These are phyloP conservation scores for Augiades crinisus DNA, from an alignment of 2,888 invertebrate species.

Conservation along the genomic window DNA sequence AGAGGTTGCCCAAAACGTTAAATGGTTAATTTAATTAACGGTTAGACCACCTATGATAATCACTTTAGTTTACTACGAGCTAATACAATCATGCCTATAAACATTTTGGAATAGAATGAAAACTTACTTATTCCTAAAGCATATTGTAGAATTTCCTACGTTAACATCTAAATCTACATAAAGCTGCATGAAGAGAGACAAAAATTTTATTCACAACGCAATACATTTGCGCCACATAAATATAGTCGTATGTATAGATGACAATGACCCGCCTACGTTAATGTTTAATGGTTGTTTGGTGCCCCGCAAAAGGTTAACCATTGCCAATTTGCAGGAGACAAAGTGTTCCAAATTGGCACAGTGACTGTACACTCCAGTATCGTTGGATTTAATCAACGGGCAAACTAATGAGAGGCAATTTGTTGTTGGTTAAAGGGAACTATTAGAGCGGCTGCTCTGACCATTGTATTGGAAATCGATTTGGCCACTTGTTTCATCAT, in stretches of 20 bases:
- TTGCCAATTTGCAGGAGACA: conserved; percentile 20
- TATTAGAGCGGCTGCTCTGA: conserved; percentile 31
- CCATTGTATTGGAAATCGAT: conserved; percentile 27
- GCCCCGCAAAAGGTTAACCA: conserved; percentile 20
- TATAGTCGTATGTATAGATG: not conserved
- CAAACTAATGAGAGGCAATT: conserved; percentile 36
- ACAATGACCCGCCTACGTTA: not conserved
- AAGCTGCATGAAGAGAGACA: too few species aligned
- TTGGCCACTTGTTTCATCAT: conserved; percentile 18
- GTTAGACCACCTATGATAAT: too few species aligned
- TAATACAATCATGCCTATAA: too few species aligned
- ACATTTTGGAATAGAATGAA: too few species aligned
- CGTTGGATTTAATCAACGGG: conserved; percentile 35
- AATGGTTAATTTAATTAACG: too few species aligned
- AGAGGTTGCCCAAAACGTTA: too few species aligned
- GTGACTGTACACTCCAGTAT: conserved; percentile 22
- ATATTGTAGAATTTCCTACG: too few species aligned
- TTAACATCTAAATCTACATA: too few species aligned
- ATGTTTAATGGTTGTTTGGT: conserved; percentile 16
- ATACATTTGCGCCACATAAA: too few species aligned
- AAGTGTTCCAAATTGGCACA: conserved; percentile 21
- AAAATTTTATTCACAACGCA: too few species aligned
- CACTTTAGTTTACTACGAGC: too few species aligned
- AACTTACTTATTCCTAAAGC: too few species aligned
- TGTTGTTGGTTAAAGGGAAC: conserved; percentile 33